Conservation (phyloP, 2,888 invertebrate genomes). For the Philereme transversata region DNA sequence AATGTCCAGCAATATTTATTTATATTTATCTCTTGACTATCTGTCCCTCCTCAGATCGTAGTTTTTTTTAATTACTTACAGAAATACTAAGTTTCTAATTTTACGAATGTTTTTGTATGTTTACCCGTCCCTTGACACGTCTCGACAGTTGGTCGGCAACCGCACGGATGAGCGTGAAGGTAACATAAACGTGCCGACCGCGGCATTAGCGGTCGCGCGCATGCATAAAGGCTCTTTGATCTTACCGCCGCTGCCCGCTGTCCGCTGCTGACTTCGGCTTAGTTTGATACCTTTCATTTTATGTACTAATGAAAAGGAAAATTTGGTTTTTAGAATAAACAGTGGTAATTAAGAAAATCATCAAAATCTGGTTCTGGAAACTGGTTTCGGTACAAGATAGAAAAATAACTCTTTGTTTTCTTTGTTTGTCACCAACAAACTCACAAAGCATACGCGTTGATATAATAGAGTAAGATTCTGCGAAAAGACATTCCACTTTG, state of each 20-base stretch:
- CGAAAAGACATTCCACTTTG: too few species aligned
- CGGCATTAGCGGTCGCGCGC: slow-evolving; percentile 19
- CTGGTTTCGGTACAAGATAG: too few species aligned
- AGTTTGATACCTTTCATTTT: not conserved
- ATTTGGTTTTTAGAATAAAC: not conserved
- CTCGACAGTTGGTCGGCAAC: not conserved
- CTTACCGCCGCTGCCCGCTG: slow-evolving; percentile 12
- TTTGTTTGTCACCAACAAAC: too few species aligned
- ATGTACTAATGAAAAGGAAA: not conserved
- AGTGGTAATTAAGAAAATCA: not conserved
- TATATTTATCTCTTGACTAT: too few species aligned
- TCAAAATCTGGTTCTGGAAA: too few species aligned
- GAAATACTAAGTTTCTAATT: too few species aligned
- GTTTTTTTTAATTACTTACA: too few species aligned
- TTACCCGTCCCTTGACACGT: not conserved
- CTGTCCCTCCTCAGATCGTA: too few species aligned
- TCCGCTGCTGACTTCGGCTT: slow-evolving; percentile 5
- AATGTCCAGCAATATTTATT: too few species aligned
- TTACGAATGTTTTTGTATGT: not conserved
- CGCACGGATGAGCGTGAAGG: slow-evolving; percentile 4
- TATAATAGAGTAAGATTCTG: too few species aligned
- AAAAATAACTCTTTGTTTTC: too few species aligned
- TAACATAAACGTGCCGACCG: not conserved
- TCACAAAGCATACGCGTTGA: too few species aligned
- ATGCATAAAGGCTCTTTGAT: slow-evolving; percentile 24